Evolutionary conservation across 2,888 invertebrate genomes (phyloP), one percentile per base, ranked within the genome.

Genomic region (Morpho achilles): DNA sequence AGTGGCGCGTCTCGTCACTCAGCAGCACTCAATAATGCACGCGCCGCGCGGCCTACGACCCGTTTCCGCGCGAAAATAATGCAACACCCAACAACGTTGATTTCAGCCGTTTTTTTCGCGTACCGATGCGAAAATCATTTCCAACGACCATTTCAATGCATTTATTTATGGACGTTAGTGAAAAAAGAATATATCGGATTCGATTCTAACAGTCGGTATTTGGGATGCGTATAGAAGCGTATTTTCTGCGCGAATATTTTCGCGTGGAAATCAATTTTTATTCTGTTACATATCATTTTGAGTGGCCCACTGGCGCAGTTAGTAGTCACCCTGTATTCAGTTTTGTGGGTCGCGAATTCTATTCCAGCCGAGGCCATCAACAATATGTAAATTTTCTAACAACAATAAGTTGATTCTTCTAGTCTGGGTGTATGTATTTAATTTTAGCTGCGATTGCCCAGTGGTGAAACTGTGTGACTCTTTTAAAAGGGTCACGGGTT

Each of bases 11-110:
- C 85, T 83, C 86, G 84, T 87, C 88, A 87, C 87, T 88, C 87
- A 87, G 84, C 74, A 80, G 76, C 78, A 79, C 87, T 88, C 83
- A 87, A 88, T 88, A 88, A 88, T 88, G 82, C 82, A 88, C 78
- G 79, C 73, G 75, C 77, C 73, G 74, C 66, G 63, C 71, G 69
- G 73, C 71, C 71, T 71, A 66, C 71, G 69, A 72, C 70, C 77
- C 70, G 73, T 70, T 75, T 75, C 71, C 70, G 76, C 71, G 69
- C 72, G 67, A 71, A 68, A 75, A 76, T 74, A 78, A 74, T 69
- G 69, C 69, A 64, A 57, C 67, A 61, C 60, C 60, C 59, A 62
- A 64, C 66, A 63, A 60, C 59, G 62, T 56, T 54, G 63, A 62
- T 51, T 62, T 58, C 58, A 56, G 61, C 53, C 58, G 62, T 62